Evolutionary conservation across 2,113 vertebrate species (phyloP).

Genomic region (Brienomyrus longianalis): DNA sequence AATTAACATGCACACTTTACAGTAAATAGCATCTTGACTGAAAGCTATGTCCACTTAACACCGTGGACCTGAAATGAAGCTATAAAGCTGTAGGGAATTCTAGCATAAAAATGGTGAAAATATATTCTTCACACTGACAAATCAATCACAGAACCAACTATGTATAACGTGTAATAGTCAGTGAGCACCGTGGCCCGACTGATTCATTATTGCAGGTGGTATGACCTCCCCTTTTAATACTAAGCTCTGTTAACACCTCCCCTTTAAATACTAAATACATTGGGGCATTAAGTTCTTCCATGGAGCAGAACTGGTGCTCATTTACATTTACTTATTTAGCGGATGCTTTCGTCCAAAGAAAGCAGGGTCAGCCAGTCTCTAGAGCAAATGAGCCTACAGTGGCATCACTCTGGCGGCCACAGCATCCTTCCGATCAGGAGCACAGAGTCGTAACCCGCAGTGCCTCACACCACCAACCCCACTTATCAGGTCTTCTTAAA

Average conservation of each 20-base stretch:
- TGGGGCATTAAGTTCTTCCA: background rate
- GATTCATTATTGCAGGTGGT: background rate
- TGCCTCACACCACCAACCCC: background rate
- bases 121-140: background rate
- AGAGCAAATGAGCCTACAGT: background rate
- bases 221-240: background rate
- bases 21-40: background rate
- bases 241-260: background rate
- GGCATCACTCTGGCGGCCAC: background rate
- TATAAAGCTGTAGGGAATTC: background rate
- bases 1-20: background rate
- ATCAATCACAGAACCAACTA: background rate
- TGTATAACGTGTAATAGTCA: background rate
- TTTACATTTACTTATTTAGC: background rate
- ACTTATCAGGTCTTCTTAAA: background rate
- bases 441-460: background rate
- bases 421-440: background rate
- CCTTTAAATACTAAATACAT: background rate
- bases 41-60: background rate
- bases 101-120: background rate
- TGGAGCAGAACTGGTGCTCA: background rate
- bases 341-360: background rate
- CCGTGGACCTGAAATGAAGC: background rate
- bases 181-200: background rate
- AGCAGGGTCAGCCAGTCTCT: background rate